phyloP scores from a whole-genome alignment of 2,888 invertebrate genomes.

The Dynastes hyllus region DNA sequence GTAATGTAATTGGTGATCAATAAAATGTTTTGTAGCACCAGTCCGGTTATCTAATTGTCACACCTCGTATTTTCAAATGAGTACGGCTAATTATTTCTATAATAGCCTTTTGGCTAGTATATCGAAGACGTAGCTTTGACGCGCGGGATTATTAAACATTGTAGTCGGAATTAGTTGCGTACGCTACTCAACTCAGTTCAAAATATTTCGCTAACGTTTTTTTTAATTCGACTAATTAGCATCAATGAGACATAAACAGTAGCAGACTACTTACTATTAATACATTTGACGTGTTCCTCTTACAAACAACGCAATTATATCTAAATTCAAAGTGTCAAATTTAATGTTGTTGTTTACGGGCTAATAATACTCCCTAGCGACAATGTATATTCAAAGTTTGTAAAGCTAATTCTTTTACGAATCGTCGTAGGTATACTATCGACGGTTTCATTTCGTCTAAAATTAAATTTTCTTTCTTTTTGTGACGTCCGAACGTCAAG shows the following conservation, averaged over 20 bases:
- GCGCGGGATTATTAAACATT: neutral
- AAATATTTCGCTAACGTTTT: constrained; percentile 12
- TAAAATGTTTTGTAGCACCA: no score
- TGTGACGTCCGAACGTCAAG: neutral
- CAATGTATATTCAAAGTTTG: neutral
- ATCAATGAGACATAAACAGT: constrained; percentile 25
- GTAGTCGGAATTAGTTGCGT: neutral
- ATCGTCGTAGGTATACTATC: neutral
- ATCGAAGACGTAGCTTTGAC: neutral
- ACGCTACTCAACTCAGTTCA: neutral
- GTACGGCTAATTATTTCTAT: neutral
- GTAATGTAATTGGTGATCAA: no score
- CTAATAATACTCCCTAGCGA: neutral
- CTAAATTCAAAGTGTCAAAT: constrained; percentile 15
- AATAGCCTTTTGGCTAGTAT: neutral
- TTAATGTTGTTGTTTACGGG: constrained; percentile 16
- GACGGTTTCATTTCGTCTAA: neutral
- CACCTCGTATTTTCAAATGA: neutral
- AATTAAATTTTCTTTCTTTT: neutral
- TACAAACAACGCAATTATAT: constrained; percentile 20
- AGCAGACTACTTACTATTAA: neutral
- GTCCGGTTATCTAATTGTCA: no score
- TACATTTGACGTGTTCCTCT: neutral
- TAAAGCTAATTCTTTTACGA: neutral
- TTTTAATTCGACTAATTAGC: neutral